These are phyloP conservation scores for Nasonia giraulti DNA, from an alignment of 1,140 invertebrate genomes.

Conservation along the genomic window DNA sequence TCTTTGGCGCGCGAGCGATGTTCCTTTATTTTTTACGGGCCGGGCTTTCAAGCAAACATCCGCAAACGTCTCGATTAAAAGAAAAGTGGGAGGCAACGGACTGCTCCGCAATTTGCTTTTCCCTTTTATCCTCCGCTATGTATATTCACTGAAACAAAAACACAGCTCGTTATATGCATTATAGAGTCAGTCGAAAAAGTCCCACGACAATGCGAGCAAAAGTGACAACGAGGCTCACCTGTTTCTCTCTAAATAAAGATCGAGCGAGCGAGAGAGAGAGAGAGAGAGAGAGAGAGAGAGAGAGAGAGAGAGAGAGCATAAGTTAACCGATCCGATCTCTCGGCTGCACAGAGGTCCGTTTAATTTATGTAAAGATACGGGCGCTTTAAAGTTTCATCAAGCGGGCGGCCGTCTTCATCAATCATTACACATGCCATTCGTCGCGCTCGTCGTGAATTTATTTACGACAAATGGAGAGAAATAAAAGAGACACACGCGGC, in stretches of 20 bases:
- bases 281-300: too few species aligned
- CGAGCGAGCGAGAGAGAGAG: neutral
- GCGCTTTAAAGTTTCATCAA: slow-evolving; percentile 52
- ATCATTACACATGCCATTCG: slow-evolving; percentile 53
- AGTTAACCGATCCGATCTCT: neutral
- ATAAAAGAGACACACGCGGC: slow-evolving; percentile 33
- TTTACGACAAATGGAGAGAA: slow-evolving; percentile 52
- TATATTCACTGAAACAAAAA: neutral
- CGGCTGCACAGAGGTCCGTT: slow-evolving; percentile 7
- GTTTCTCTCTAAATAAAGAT: slow-evolving; percentile 51
- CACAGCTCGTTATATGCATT: neutral
- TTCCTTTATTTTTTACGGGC: slow-evolving; percentile 14
- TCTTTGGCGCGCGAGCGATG: slow-evolving; percentile 10
- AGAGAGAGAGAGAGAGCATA: too few species aligned
- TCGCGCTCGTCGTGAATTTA: slow-evolving; percentile 53
- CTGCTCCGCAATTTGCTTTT: slow-evolving; percentile 36
- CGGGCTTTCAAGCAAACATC: slow-evolving; percentile 25
- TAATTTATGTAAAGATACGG: slow-evolving; percentile 52
- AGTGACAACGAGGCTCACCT: slow-evolving; percentile 18
- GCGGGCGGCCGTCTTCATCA: slow-evolving; percentile 50
- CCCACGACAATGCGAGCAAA: neutral
- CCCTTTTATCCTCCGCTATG: neutral
- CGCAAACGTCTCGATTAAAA: slow-evolving; percentile 49
- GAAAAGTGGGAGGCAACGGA: slow-evolving; percentile 49
- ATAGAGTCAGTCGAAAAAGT: neutral